These are phyloP conservation scores for Gymnoscopelus microlampas DNA, from an alignment of 2,797 vertebrate species.

Conservation along the genomic window DNA sequence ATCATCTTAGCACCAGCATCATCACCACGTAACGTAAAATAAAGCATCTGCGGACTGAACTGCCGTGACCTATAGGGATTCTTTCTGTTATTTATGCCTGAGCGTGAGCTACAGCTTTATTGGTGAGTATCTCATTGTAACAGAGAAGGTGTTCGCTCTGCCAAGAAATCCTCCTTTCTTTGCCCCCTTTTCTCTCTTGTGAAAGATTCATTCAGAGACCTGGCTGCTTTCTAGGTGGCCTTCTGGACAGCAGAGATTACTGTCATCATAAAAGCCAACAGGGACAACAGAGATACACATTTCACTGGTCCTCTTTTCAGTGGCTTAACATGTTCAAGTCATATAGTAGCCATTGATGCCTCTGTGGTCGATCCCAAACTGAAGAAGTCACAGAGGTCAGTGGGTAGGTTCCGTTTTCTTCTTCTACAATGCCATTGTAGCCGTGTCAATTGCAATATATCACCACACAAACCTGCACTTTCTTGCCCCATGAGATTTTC, in stretches of 20 bases:
- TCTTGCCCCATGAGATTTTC: neutral
- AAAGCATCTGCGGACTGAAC: neutral
- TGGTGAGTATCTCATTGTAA: constrained; percentile 21
- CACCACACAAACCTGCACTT: too few species aligned
- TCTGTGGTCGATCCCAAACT: neutral
- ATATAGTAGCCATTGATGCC: neutral
- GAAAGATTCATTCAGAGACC: constrained; percentile 23
- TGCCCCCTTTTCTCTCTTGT: constrained; percentile 21
- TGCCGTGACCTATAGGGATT: neutral
- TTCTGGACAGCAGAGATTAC: constrained; percentile 15
- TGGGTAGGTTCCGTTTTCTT: neutral
- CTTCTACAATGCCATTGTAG: neutral
- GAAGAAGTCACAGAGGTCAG: constrained; percentile 8
- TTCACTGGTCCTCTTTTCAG: constrained; percentile 1
- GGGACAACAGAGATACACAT: constrained; percentile 3
- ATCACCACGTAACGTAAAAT: neutral
- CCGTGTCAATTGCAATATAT: too few species aligned
- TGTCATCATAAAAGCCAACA: constrained; percentile 11
- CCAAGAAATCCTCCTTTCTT: constrained; percentile 21
- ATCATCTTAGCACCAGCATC: too few species aligned
- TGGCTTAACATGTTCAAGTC: neutral
- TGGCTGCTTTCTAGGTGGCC: constrained; percentile 38
- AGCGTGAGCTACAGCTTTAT: constrained; percentile 6
- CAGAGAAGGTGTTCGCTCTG: constrained; percentile 39
- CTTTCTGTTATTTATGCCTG: constrained; percentile 1